Conservation (phyloP, 2,113 vertebrate genomes). For the Sebastes fasciatus region DNA sequence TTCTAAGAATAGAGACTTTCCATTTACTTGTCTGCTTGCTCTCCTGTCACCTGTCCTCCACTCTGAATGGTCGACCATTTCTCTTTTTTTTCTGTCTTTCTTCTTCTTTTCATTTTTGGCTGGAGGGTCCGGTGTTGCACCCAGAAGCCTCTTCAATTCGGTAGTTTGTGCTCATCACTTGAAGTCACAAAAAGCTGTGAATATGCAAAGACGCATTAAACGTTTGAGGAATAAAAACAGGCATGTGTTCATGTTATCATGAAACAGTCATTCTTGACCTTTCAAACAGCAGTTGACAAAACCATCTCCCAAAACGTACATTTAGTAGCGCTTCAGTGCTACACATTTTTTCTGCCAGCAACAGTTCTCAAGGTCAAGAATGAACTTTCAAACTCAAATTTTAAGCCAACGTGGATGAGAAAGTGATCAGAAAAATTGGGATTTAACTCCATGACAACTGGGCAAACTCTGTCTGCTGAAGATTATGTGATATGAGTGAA, state of each 20-base stretch:
- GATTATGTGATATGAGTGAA: too few relatives aligned
- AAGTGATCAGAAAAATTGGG: not conserved
- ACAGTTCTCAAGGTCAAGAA: not conserved
- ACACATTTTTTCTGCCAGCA: too few relatives aligned
- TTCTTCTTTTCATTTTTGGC: not conserved
- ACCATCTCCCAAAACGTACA: not conserved
- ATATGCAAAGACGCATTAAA: not conserved
- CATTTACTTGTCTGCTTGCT: constrained; percentile 15
- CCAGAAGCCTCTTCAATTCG: fast-evolving
- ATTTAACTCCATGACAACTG: not conserved
- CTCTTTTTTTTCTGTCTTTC: not conserved
- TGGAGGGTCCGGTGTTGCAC: not conserved
- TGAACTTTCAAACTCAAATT: too few relatives aligned
- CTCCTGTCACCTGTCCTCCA: not conserved
- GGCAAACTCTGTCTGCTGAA: too few relatives aligned
- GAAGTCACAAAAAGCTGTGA: not conserved
- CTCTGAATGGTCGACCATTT: not conserved
- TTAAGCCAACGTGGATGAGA: not conserved
- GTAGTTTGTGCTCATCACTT: constrained; percentile 8
- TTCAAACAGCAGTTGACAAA: not conserved
- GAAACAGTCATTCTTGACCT: not conserved
- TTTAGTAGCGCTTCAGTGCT: not conserved
- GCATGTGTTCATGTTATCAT: not conserved
- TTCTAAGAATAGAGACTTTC: constrained; percentile 45
- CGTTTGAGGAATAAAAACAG: not conserved